Conservation (phyloP, 2,113 vertebrate species). For the Ploceus nigricollis region DNA sequence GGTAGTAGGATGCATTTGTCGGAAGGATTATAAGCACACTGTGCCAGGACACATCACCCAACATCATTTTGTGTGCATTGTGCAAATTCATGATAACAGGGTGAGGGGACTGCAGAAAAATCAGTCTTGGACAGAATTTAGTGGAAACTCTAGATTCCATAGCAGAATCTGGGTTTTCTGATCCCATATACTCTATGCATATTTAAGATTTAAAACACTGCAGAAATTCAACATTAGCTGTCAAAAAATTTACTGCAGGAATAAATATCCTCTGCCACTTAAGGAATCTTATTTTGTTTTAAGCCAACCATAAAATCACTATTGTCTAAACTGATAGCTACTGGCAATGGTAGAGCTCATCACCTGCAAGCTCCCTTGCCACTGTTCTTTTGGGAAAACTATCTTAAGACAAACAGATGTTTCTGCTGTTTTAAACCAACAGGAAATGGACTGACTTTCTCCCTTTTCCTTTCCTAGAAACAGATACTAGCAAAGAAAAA, state of each 20-base stretch:
- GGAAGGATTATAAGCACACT: background rate
- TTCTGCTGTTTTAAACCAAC: conserved; percentile 66
- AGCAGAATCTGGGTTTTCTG: background rate
- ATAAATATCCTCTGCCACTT: background rate
- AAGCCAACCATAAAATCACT: conserved; percentile 13
- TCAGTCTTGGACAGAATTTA: background rate
- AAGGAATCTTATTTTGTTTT: background rate
- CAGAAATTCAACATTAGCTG: conserved; percentile 5
- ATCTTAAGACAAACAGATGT: conserved; percentile 66
- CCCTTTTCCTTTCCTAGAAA: conserved; percentile 67
- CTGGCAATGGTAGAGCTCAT: conserved; percentile 66
- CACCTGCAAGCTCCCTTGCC: conserved; percentile 69
- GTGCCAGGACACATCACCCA: background rate
- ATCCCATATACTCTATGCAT: background rate
- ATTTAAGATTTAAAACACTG: background rate
- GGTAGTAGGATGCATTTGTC: background rate
- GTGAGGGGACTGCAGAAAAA: background rate
- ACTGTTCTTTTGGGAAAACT: conserved; percentile 60
- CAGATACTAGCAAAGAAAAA: conserved; percentile 59
- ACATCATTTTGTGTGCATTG: background rate
- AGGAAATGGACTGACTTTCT: conserved; percentile 70
- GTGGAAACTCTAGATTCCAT: background rate
- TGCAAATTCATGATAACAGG: background rate
- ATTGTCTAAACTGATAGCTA: conserved; percentile 64
- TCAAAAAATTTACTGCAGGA: background rate